These are phyloP conservation scores for Heterotis niloticus DNA, from an alignment of 2,113 vertebrate genomes.

Conservation along the genomic window DNA sequence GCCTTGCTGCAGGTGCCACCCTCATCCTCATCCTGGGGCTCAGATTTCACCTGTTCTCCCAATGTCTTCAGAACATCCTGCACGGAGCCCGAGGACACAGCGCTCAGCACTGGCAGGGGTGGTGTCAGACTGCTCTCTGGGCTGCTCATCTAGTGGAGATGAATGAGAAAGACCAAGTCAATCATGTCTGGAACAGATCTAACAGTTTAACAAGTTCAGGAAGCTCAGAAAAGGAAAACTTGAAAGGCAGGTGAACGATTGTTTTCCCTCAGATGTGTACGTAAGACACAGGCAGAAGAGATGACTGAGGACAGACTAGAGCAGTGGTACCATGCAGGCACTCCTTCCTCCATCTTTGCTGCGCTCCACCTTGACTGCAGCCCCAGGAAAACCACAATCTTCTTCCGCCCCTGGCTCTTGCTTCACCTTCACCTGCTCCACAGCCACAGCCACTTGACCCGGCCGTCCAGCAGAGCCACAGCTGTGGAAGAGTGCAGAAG, in stretches of 20 bases:
- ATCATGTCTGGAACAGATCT: too few relatives aligned
- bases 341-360: slow-evolving; percentile 83
- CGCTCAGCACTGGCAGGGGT: slow-evolving; percentile 60
- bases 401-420: slow-evolving; percentile 90
- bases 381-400: slow-evolving; percentile 76
- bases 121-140: slow-evolving; percentile 84
- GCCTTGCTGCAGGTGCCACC: slow-evolving; percentile 62
- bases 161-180: not conserved
- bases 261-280: too few relatives aligned
- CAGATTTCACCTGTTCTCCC: slow-evolving; percentile 82
- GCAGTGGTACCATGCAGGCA: slow-evolving; percentile 84
- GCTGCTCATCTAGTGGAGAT: slow-evolving; percentile 79
- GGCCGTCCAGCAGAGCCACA: slow-evolving; percentile 86
- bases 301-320: not conserved
- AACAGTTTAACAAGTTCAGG: too few relatives aligned
- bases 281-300: not conserved
- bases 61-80: slow-evolving; percentile 72
- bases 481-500: slow-evolving; percentile 49
- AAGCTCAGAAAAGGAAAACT: not conserved
- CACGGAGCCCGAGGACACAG: slow-evolving; percentile 74
- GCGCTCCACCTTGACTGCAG: slow-evolving; percentile 79
- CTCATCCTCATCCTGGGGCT: slow-evolving; percentile 69
- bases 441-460: slow-evolving; percentile 59
- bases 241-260: too few relatives aligned
- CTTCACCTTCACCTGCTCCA: slow-evolving; percentile 86